Percentiles rank a stretch among this genome's conserved stretches.
These are phyloP conservation scores for Harlomillsia oculata DNA, from an alignment of 1,140 invertebrate genomes.

Conservation along the genomic window DNA sequence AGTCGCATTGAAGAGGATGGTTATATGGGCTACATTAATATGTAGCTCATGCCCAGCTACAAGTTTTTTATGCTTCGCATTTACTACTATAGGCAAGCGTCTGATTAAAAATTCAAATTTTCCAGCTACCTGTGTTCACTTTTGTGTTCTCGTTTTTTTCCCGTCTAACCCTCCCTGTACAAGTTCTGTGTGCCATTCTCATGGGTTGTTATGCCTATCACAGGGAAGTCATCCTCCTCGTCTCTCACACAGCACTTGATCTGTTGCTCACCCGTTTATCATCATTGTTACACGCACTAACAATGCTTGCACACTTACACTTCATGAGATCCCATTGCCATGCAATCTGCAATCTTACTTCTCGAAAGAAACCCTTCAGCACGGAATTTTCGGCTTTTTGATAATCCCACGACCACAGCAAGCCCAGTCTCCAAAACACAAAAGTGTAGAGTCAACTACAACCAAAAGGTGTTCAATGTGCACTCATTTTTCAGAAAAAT, in stretches of 20 bases:
- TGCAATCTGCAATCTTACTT: no score
- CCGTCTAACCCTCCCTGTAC: background rate
- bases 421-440: no score
- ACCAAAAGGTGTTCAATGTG: no score
- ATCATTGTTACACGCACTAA: background rate
- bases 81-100: slow-evolving; percentile 3
- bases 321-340: no score
- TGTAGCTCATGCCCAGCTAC: slow-evolving; percentile 32
- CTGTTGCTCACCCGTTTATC: background rate
- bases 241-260: background rate
- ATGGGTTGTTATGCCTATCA: background rate
- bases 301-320: no score
- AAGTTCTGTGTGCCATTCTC: background rate
- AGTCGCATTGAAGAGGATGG: no score
- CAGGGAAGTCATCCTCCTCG: background rate
- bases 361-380: no score
- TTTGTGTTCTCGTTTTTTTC: slow-evolving; percentile 3
- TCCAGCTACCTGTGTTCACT: slow-evolving; percentile 33
- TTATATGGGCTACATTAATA: no score
- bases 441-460: no score
- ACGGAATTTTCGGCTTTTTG: no score
- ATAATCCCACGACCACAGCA: no score
- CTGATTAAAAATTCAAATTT: slow-evolving; percentile 36
- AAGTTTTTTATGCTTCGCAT: slow-evolving; percentile 32
- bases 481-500: no score